These are phyloP conservation scores for Stictonetta naevosa DNA, from an alignment of 2,113 vertebrate genomes.

Conservation along the genomic window DNA sequence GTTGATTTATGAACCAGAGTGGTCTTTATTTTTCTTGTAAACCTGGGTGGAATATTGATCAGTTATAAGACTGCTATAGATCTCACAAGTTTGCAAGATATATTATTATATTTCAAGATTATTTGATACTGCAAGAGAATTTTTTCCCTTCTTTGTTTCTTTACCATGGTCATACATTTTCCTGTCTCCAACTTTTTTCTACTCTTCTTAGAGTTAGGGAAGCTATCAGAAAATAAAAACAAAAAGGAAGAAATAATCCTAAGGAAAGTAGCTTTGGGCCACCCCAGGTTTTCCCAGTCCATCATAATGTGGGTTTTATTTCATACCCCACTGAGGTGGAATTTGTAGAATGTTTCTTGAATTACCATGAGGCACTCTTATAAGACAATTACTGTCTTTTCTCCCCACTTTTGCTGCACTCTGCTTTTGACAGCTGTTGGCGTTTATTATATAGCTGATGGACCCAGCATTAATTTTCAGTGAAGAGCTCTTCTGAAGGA, in stretches of 20 bases:
- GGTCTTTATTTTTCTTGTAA: constrained; percentile 68
- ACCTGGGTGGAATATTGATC: constrained; percentile 72
- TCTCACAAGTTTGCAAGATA: constrained; percentile 58
- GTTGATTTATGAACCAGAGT: constrained; percentile 68
- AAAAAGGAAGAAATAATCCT: constrained; percentile 80
- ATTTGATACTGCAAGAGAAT: constrained; percentile 55
- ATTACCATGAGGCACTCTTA: constrained; percentile 73
- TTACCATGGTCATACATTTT: constrained; percentile 45
- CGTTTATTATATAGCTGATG: not conserved
- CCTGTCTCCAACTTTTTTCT: constrained; percentile 32
- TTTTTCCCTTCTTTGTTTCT: not conserved
- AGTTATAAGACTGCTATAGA: constrained; percentile 66
- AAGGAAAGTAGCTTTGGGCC: constrained; percentile 74
- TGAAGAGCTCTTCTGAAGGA: not conserved
- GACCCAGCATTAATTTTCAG: not conserved
- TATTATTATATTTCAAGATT: constrained; percentile 70
- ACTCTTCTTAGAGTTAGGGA: constrained; percentile 72
- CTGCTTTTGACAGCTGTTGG: constrained; percentile 59
- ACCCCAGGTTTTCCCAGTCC: constrained; percentile 74
- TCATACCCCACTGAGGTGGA: constrained; percentile 60
- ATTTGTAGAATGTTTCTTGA: constrained; percentile 72
- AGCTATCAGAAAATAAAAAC: constrained; percentile 71
- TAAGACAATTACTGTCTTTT: constrained; percentile 83
- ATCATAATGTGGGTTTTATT: constrained; percentile 75
- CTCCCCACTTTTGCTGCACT: not conserved